phyloP scores from a whole-genome alignment of 2,797 vertebrate genomes.

The Gambelia wislizenii region DNA sequence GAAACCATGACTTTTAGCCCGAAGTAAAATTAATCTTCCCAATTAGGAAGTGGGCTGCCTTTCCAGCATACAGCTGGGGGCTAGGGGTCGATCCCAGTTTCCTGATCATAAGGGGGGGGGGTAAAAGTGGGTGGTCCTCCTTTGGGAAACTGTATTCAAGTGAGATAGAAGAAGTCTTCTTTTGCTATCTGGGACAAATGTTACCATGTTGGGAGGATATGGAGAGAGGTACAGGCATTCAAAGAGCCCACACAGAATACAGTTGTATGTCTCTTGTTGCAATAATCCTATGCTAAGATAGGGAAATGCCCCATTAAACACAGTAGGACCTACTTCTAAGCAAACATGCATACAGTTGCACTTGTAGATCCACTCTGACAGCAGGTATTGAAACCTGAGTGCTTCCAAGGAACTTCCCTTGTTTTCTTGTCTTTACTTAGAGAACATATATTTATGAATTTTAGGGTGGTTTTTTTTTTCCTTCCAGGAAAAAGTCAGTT shows the following conservation, averaged over 20 bases:
- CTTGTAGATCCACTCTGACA: neutral
- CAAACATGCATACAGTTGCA: neutral
- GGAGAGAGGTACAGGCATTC: neutral
- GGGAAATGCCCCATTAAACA: neutral
- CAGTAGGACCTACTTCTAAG: neutral
- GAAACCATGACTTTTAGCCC: neutral
- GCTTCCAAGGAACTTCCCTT: neutral
- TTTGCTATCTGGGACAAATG: neutral
- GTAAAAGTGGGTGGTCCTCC: neutral
- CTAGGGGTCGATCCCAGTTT: slow-evolving; percentile 7
- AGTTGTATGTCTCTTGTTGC: neutral
- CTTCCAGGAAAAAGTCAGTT: slow-evolving; percentile 21
- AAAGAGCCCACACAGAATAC: neutral
- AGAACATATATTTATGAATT: slow-evolving; percentile 2
- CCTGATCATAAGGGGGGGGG: neutral
- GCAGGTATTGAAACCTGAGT: neutral
- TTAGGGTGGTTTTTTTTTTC: slow-evolving; percentile 13
- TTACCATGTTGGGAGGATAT: neutral
- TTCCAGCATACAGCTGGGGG: slow-evolving; percentile 15
- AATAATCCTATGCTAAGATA: neutral
- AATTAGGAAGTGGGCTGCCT: neutral
- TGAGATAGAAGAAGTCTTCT: neutral
- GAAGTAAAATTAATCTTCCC: slow-evolving; percentile 31
- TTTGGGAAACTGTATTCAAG: neutral
- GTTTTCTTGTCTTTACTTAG: slow-evolving; percentile 32